Evolutionary conservation across 2,797 vertebrate genomes (phyloP), one percentile per base, ranked within the genome.

Genomic region (Nannoperca australis): DNA sequence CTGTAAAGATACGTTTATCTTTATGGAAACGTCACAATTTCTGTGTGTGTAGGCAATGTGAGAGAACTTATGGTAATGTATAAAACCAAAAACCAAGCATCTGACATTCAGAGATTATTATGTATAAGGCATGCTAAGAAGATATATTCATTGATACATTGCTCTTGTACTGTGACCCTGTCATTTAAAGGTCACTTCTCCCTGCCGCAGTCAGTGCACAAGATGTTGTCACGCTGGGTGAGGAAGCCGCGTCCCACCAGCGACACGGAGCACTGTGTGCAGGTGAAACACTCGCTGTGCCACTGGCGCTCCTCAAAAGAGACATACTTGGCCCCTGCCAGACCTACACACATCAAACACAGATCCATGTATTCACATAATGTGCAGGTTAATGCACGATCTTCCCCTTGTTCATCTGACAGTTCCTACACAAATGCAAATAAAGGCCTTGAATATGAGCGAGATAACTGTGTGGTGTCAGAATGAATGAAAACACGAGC

Each of bases 251-350:
- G 95, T 42, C 96, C 97, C 85, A 98, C 96, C 93, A 99, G 93
- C 0, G 97, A 96, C 70, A 95, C 70, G 0, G 94, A 94, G 84
- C 98, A 99, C 81, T 95, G 96, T 0, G 79, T 61, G 11, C 98
- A 99, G 76, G 88, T 95, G 86, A 99, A 99, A 61, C 98, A 99
- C 82, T 99, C 97, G 2, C 95, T 96, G 51, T 99, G 98, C 98
- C 98, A 99, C 88, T 99, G 98, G 3, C 93, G 96, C 51, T 98
- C 97, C 92, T 99, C 98, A 74, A 98, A 99, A 1, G 97, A 98
- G 89, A 99, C 92, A 81, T 98, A 99, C 92, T 98, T 98, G 49
- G 95, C 95, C 54, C 95, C 96, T 32, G 95, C 96, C 1, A 97
- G 94, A 93, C 96, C 98, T 99, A 84, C n/a, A 61, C 13, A 77